phyloP scores from a whole-genome alignment of 2,888 invertebrate species.

The Archips xylosteana region DNA sequence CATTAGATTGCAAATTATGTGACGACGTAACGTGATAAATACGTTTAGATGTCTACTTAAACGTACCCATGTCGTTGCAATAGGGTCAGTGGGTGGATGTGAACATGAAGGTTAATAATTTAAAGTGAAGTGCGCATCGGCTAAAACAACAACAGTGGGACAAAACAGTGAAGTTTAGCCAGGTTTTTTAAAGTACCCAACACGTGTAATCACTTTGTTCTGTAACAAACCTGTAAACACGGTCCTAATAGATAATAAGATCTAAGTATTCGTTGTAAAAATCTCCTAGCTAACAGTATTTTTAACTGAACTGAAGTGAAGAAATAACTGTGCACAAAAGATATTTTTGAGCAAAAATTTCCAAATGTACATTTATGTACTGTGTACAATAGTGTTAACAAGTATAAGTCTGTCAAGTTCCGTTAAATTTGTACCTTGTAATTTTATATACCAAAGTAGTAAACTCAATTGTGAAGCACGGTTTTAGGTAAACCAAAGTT shows the following conservation, averaged over 20 bases:
- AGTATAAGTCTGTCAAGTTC: background rate
- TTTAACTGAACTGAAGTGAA: conserved; percentile 1
- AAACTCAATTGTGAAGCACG: conserved; percentile 55
- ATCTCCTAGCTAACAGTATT: background rate
- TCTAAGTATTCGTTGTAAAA: conserved; percentile 32
- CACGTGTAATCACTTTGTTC: too few species aligned
- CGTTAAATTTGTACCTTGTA: conserved; percentile 17
- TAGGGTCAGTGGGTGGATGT: background rate
- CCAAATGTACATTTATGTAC: background rate
- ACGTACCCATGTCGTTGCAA: background rate
- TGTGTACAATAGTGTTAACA: conserved; percentile 1
- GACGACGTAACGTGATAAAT: background rate
- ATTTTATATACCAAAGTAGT: conserved; percentile 69
- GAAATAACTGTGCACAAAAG: conserved; percentile 34
- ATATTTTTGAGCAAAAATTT: conserved; percentile 14
- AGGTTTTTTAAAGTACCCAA: background rate
- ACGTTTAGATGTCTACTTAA: background rate
- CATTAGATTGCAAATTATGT: background rate
- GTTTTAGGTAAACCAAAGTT: conserved; percentile 67
- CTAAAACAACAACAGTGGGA: background rate
- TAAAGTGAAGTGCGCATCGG: conserved; percentile 5
- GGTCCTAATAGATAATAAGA: conserved; percentile 23
- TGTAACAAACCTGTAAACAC: conserved; percentile 4
- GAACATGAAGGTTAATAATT: background rate
- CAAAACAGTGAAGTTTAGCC: background rate